These are phyloP conservation scores for Drosophila pandora DNA, from an alignment of 1,140 invertebrate genomes.

Conservation along the genomic window DNA sequence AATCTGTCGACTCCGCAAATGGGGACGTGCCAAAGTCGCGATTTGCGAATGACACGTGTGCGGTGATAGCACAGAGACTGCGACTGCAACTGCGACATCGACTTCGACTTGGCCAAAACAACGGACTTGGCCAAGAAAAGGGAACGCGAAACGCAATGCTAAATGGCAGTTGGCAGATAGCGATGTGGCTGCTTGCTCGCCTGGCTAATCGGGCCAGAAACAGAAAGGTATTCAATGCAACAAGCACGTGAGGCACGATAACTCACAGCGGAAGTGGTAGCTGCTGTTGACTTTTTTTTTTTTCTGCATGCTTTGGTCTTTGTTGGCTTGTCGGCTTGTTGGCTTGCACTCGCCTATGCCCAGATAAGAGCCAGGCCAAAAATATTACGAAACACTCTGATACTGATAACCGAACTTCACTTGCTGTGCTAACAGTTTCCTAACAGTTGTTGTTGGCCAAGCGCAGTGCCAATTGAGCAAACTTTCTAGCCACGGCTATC, in stretches of 20 bases:
- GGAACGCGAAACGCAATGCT: constrained; percentile 12
- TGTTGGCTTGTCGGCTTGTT: constrained; percentile 17
- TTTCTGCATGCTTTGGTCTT: constrained; percentile 8
- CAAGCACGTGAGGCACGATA: constrained; percentile 70
- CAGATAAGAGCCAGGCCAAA: constrained; percentile 37
- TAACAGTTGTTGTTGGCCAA: constrained; percentile 20
- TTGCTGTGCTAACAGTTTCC: constrained; percentile 10
- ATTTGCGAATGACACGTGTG: constrained; percentile 75
- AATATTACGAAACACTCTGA: constrained; percentile 44
- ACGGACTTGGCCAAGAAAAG: constrained; percentile 25
- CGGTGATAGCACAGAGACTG: constrained; percentile 15
- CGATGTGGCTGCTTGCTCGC: not conserved
- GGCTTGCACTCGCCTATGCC: constrained; percentile 8
- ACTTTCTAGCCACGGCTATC: constrained; percentile 41
- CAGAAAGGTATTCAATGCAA: constrained; percentile 19
- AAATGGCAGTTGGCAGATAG: constrained; percentile 15
- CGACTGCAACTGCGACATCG: not conserved
- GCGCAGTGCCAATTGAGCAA: constrained; percentile 24
- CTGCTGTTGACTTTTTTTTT: not conserved
- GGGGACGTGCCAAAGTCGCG: constrained; percentile 73
- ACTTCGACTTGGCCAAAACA: constrained; percentile 18
- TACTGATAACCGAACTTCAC: constrained; percentile 25
- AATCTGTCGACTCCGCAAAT: constrained; percentile 59
- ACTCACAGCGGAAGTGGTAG: constrained; percentile 54
- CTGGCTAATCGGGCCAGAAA: constrained; percentile 47